A percentile compares a stretch with the other conserved stretches of the same genome.
phyloP scores from a whole-genome alignment of 2,113 vertebrate species.

The Epinephelus lanceolatus region DNA sequence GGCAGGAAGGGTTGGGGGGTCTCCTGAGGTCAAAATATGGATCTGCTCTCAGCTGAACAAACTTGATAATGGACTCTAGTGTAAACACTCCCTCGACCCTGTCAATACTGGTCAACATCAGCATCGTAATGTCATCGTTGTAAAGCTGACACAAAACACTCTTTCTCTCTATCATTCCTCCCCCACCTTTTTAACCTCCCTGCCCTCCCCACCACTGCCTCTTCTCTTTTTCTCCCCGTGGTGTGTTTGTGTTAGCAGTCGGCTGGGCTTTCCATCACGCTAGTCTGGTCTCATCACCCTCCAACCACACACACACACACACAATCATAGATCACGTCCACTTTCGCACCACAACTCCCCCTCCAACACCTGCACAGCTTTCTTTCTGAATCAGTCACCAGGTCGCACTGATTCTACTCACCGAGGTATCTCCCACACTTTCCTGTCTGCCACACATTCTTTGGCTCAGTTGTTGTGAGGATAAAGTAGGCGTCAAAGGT shows the following conservation, averaged over 20 bases:
- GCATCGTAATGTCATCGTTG: conserved; percentile 45
- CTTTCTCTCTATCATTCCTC: conserved; percentile 37
- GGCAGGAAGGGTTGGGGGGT: neutral
- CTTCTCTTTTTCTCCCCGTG: conserved; percentile 27
- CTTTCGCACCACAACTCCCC: conserved; percentile 9
- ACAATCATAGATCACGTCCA: neutral
- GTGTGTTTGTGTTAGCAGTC: conserved; percentile 84
- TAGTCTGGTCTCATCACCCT: conserved; percentile 80
- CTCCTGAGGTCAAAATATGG: conserved; percentile 40
- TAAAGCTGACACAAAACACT: conserved; percentile 67
- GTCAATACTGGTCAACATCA: conserved; percentile 75
- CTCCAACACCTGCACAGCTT: conserved; percentile 53
- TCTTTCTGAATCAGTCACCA: conserved; percentile 9
- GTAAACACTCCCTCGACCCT: conserved; percentile 66
- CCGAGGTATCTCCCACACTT: conserved; percentile 22
- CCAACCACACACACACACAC: conserved; percentile 58
- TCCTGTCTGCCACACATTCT: conserved; percentile 27
- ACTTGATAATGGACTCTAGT: conserved; percentile 74
- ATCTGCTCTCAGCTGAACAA: conserved; percentile 29
- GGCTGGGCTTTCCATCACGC: conserved; percentile 80
- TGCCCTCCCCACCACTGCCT: neutral
- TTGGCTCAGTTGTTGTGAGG: conserved; percentile 16
- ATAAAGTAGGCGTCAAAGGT: conserved; percentile 57
- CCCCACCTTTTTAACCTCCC: conserved; percentile 44
- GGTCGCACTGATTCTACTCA: conserved; percentile 22